Evolutionary conservation across 2,113 vertebrate species (phyloP).

Genomic region (Psophia crepitans): DNA sequence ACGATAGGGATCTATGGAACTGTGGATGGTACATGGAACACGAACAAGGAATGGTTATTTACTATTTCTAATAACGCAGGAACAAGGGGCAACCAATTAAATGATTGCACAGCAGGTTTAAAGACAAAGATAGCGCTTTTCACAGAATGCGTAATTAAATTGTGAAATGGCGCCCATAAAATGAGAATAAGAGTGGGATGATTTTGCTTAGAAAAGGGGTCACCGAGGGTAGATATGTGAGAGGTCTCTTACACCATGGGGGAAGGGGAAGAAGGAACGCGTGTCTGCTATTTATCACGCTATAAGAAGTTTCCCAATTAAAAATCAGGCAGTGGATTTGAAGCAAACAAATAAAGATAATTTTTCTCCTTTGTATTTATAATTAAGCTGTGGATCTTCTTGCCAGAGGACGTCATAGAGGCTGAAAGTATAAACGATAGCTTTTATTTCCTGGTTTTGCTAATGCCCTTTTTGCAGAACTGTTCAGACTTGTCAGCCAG

Average conservation of each 20-base stretch:
- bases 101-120: slow-evolving; percentile 56
- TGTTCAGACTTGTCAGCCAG: neutral
- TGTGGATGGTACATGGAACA: neutral
- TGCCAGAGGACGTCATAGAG: neutral
- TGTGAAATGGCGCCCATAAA: slow-evolving; percentile 63
- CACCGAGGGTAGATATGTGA: neutral
- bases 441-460: neutral
- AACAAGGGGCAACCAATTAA: slow-evolving; percentile 61
- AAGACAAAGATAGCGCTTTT: slow-evolving; percentile 55
- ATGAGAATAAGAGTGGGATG: slow-evolving; percentile 17
- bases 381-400: slow-evolving; percentile 51
- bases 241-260: neutral
- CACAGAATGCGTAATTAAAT: slow-evolving; percentile 58
- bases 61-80: slow-evolving; percentile 65
- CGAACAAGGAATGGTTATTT: slow-evolving; percentile 48
- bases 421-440: neutral
- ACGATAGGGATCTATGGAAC: neutral
- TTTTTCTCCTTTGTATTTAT: slow-evolving; percentile 35
- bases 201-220: slow-evolving; percentile 32
- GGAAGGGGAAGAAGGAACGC: neutral
- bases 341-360: slow-evolving; percentile 10
- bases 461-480: neutral
- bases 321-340: slow-evolving; percentile 3
- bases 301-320: slow-evolving; percentile 31
- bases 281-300: neutral